Evolutionary conservation across 2,113 vertebrate genomes (phyloP), one percentile per base, ranked within the genome.

Genomic region (Poecile atricapillus): DNA sequence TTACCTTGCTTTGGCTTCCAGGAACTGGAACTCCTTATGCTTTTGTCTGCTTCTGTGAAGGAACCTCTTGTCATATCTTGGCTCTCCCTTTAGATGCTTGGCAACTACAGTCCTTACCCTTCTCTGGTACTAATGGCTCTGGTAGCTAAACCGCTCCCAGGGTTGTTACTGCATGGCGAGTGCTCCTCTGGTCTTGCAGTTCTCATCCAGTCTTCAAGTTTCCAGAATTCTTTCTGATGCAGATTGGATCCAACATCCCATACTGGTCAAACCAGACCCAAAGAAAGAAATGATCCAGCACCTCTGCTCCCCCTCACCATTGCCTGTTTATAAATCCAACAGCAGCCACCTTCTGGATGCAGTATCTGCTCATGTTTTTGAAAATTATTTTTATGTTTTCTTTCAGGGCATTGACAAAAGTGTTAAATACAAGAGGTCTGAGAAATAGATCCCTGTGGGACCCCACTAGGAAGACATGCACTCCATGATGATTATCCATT

Each of bases 401-500:
- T 95, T 96, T 83, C 87, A 94, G 86, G 55, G 86, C 71, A 81
- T n/a, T 90, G 94, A 93, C 82, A 93, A 83, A 93, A 96, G 94
- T 93, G 89, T 77, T 92, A 96, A 95, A 95, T 94, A 92, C 73
- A 92, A 92, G 93, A 93, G 93, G 93, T 77, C 86, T 96, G 80
- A 94, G 86, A 95, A 95, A 96, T 71, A 94, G 94, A 92, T 97
- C 94, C 93, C 94, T 60, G 52, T 89, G 94, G 95, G 96, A 96
- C 83, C 49, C 73, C 80, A 92, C 73, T 44, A 94, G 89, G 94
- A 96, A 97, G 94, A 93, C 91, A 95, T 81, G 94, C 55, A 68
- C 91, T 96, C 95, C 91, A 91, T 78, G 95, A 96, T 96, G 95
- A 97, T 96, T 96, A 96, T 83, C 96, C 93, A 94, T 91, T 94